Base-by-base conservation (phyloP, 2,113 vertebrate genomes). In the Salvelinus fontinalis region DNA sequence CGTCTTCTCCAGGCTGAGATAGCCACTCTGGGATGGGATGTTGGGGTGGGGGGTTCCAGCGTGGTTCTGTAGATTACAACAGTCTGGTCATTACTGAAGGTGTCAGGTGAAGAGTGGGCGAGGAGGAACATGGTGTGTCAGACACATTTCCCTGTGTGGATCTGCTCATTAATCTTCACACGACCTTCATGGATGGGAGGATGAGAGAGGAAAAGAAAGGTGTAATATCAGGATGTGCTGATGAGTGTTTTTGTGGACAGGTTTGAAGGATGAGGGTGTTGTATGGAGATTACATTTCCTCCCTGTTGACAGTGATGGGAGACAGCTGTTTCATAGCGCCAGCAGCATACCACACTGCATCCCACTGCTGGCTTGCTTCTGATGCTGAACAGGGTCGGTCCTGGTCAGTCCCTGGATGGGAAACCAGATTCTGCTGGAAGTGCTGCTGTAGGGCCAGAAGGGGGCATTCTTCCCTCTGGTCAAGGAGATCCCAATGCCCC, bases 101-200 rank as follows among this genome's bases (percentile, higher is more conserved):
- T 76, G 72, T 74, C 49, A 4, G 49, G 49, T 51, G 77, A 18
- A 80, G 80, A 70, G 75, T 2, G 27, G 18, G 68, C 3, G 20
- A 12, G n/a, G 34, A 48, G n/a, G 68, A 24, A 3, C 68, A 60
- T 26, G 60, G 70, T 71, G 79, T 83, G 74, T 39, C 39, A 39
- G 39, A 54, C 59, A 81, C 81, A 78, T 74, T 77, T 83, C 79
- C 79, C 85, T 79, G 4, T 68, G 81, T 77, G 69, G 74, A 83
- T 74, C 77, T 54, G 74, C 84, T 89, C 84, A 81, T 89, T 86
- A 85, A 87, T 89, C 83, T 82, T 27, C 27, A n/a, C 1, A 9
- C 82, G 84, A 89, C 87, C 87, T 86, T 87, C 85, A 82, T 73
- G 77, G 54, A 39, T 39, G 39, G 6, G 77, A 79, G 69, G 5